phyloP scores from a whole-genome alignment of 2,797 vertebrate genomes.

The Echeneis naucrates region DNA sequence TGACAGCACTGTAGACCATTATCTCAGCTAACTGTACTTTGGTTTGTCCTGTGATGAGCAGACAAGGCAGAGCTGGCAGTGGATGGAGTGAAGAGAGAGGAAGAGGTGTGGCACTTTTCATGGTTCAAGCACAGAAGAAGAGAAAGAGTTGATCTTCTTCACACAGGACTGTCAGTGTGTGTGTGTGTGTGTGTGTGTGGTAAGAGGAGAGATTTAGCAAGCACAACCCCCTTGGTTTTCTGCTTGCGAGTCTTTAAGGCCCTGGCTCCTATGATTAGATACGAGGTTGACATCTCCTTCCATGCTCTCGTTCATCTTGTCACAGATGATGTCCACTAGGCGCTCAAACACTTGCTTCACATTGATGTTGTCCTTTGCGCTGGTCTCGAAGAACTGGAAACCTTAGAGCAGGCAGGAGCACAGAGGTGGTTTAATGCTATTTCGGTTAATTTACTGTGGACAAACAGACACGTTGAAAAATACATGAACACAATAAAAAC shows the following conservation, averaged over 20 bases:
- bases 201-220: constrained; percentile 77
- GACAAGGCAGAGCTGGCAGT: constrained; percentile 21
- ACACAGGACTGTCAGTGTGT: constrained; percentile 5
- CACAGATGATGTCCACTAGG: constrained; percentile 92
- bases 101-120: constrained; percentile 32
- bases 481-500: neutral
- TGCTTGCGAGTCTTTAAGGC: constrained; percentile 77
- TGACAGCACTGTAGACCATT: constrained; percentile 31
- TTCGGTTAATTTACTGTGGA: neutral
- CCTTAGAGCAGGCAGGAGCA: constrained; percentile 71
- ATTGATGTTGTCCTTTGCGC: constrained; percentile 92
- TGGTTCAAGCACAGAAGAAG: constrained; percentile 54
- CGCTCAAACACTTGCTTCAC: constrained; percentile 94
- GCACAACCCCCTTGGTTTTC: constrained; percentile 83
- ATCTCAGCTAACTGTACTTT: constrained; percentile 35
- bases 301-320: constrained; percentile 93
- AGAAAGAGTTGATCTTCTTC: constrained; percentile 46
- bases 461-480: neutral
- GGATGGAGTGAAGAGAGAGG: constrained; percentile 9
- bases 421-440: too few species aligned
- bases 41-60: neutral
- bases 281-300: constrained; percentile 78
- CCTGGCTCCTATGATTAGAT: constrained; percentile 80
- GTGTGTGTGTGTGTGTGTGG: constrained; percentile 33
- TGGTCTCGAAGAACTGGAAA: constrained; percentile 94